A percentile compares a stretch with the other conserved stretches of the same genome.
phyloP scores from a whole-genome alignment of 2,797 vertebrate species.

The Enteromius mattozi region DNA sequence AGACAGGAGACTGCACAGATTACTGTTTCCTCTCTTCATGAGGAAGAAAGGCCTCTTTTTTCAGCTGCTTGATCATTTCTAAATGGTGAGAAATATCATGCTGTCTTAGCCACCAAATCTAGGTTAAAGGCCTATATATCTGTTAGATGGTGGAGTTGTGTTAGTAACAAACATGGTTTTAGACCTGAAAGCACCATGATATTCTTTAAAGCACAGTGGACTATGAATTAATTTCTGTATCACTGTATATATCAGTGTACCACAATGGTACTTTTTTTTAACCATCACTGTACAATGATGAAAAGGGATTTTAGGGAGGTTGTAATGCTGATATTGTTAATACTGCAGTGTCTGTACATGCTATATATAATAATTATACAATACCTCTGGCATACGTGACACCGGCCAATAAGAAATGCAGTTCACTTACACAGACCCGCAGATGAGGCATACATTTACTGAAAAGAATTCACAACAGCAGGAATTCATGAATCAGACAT shows the following conservation, averaged over 20 bases:
- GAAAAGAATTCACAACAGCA: background rate
- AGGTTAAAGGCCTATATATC: conserved; percentile 18
- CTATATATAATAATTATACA: background rate
- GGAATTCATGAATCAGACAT: background rate
- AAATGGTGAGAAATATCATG: conserved; percentile 25
- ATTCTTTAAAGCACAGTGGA: background rate
- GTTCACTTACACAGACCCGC: background rate
- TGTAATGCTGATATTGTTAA: background rate
- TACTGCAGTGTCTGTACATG: background rate
- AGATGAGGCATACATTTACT: background rate
- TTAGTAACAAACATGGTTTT: background rate
- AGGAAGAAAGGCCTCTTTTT: conserved; percentile 34
- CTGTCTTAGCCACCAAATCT: conserved; percentile 13
- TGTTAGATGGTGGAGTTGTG: background rate
- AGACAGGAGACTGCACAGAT: conserved; percentile 62
- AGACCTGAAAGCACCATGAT: background rate
- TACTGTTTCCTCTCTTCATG: conserved; percentile 45
- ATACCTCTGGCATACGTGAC: background rate
- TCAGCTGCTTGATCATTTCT: conserved; percentile 56
- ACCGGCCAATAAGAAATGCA: background rate
- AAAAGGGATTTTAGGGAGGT: background rate
- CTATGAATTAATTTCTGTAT: background rate
- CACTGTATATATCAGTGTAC: background rate
- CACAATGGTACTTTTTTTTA: background rate
- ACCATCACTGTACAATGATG: background rate